Evolutionary conservation across 2,113 vertebrate genomes (phyloP).

Genomic region (Tragelaphus imberbis): DNA sequence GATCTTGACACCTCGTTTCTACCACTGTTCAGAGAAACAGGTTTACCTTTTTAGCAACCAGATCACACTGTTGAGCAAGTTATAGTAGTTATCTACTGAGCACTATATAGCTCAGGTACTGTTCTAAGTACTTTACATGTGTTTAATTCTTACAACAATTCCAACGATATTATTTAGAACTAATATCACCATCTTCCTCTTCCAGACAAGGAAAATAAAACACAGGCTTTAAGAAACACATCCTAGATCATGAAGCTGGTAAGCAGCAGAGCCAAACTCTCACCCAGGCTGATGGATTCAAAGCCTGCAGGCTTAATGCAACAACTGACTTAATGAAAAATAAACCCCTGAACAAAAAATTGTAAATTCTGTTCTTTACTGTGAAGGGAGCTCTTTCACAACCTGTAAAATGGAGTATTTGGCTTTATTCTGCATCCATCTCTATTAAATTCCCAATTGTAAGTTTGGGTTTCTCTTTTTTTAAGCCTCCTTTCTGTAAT

Average conservation of each 20-base stretch:
- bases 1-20: background rate
- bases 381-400: background rate
- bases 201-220: conserved; percentile 43
- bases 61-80: background rate
- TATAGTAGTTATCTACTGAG: background rate
- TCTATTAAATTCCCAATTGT: background rate
- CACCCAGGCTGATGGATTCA: background rate
- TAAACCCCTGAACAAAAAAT: background rate
- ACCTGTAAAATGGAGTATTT: background rate
- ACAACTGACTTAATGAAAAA: conserved; percentile 20
- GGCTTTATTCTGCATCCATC: background rate
- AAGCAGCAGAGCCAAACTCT: background rate
- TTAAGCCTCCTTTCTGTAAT: background rate
- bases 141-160: background rate
- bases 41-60: background rate
- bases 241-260: background rate
- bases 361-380: background rate
- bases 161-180: background rate
- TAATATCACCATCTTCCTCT: background rate
- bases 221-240: background rate
- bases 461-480: background rate
- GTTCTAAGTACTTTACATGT: background rate
- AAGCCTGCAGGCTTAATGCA: background rate
- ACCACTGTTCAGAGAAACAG: background rate
- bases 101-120: background rate